Conservation (phyloP, 2,888 invertebrate species). For the Chaitophorus viminalis region DNA sequence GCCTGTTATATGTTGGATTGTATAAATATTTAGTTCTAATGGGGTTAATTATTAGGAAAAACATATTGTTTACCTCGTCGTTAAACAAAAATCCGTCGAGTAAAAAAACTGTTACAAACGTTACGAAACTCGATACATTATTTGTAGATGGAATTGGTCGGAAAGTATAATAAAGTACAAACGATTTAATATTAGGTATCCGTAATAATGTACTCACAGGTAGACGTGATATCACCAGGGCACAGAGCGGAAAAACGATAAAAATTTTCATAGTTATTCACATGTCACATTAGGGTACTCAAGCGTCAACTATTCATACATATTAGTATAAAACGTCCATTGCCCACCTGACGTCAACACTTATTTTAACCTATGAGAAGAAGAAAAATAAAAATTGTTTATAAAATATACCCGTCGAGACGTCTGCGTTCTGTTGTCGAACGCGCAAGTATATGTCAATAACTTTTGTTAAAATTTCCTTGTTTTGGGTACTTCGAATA, state of each 20-base stretch:
- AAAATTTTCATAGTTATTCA: conserved; percentile 25
- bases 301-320: conserved; percentile 8
- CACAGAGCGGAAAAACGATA: not conserved
- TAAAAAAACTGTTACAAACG: no score
- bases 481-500: conserved; percentile 25
- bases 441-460: conserved; percentile 8
- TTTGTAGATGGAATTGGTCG: no score
- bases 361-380: not conserved
- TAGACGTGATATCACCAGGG: not conserved
- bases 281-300: not conserved
- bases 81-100: no score
- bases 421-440: not conserved
- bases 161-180: not conserved
- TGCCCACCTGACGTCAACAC: not conserved
- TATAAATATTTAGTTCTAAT: no score
- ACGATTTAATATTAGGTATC: not conserved
- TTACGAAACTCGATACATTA: no score
- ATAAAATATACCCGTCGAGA: conserved; percentile 26
- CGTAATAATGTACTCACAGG: conserved; percentile 38
- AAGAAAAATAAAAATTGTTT: conserved; percentile 23
- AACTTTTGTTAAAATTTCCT: conserved; percentile 39
- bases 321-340: not conserved
- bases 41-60: no score
- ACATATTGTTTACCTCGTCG: no score
- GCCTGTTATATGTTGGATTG: no score